Evolutionary conservation across 2,888 invertebrate genomes (phyloP).

Genomic region (Globia sparganii): DNA sequence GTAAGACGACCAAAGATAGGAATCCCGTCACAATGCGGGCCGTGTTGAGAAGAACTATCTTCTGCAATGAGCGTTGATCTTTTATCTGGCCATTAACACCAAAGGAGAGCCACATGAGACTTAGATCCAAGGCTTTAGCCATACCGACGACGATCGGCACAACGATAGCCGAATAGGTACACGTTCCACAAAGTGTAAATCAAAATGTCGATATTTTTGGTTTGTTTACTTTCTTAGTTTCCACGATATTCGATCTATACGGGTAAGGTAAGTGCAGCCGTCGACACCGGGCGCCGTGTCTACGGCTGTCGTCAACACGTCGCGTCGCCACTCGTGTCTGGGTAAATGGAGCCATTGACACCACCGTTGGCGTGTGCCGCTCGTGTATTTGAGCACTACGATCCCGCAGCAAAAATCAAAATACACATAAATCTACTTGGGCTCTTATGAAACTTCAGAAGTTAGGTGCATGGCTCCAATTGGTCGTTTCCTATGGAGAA

Average conservation of each 20-base stretch:
- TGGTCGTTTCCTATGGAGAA: too few species aligned
- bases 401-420: too few species aligned
- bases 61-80: background rate
- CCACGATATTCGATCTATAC: background rate
- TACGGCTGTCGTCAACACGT: background rate
- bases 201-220: background rate
- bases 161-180: background rate
- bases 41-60: background rate
- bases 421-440: too few species aligned
- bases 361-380: too few species aligned
- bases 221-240: conserved; percentile 9
- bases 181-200: background rate
- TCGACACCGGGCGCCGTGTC: background rate
- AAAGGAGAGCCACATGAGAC: background rate
- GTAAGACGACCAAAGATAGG: background rate
- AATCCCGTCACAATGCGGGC: too few species aligned
- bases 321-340: background rate
- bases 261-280: background rate
- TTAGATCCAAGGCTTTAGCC: background rate
- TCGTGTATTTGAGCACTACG: too few species aligned
- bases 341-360: background rate
- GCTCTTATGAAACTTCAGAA: too few species aligned
- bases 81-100: background rate
- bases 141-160: background rate
- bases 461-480: too few species aligned